Evolutionary conservation across 1,140 invertebrate species (phyloP).

Genomic region (Fopius arisanus): DNA sequence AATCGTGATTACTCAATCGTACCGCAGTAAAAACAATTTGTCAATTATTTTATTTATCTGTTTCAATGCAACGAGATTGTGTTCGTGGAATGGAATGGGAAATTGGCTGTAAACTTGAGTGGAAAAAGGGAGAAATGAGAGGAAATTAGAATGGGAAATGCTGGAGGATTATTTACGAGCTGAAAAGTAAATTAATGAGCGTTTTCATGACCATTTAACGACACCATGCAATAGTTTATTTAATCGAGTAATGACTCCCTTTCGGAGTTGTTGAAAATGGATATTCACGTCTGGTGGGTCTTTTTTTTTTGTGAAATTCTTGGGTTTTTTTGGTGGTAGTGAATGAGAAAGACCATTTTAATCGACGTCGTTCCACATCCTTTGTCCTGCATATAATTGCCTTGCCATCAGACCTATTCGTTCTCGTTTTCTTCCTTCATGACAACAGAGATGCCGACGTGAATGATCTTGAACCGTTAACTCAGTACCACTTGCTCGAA

Average conservation of each 20-base stretch:
- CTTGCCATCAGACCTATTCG: neutral
- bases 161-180: neutral
- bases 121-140: neutral
- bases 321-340: neutral
- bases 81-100: neutral
- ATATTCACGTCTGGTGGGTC: neutral
- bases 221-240: neutral
- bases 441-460: neutral
- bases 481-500: neutral
- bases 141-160: neutral
- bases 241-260: neutral
- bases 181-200: neutral
- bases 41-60: too few species aligned
- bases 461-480: neutral
- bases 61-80: too few species aligned
- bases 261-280: too few species aligned
- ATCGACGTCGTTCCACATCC: slow-evolving; percentile 18
- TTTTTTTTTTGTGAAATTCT: neutral
- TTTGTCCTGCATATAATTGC: slow-evolving; percentile 19
- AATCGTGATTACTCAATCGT: neutral
- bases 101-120: too few species aligned
- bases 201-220: neutral
- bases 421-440: neutral
- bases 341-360: slow-evolving; percentile 1
- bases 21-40: too few species aligned